Evolutionary conservation across 2,888 invertebrate genomes (phyloP), one percentile per base, ranked within the genome.

Genomic region (Sabellastarte sp.): DNA sequence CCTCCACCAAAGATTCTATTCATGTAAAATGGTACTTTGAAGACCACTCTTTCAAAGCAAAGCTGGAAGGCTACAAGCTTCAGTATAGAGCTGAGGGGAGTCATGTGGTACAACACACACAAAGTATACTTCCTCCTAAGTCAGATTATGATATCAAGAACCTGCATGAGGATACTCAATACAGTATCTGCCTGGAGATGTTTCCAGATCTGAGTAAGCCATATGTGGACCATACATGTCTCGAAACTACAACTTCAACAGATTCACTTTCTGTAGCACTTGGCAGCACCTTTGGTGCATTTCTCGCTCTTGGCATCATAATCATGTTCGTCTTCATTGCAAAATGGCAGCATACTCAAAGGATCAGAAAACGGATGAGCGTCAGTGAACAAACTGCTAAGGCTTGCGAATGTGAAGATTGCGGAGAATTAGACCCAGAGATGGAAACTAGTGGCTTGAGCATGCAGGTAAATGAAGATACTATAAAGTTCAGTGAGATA

Each of bases 241-340:
- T 71, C 28, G 53, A 63, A 31, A 69, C 66, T 2, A 62, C 68
- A 20, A 72, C 72, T 32, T 58, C 66, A 31, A 65, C 63, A 51
- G 69, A 71, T 61, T 72, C 72, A 15, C 61, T 72, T 50, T 59
- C 65, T n/a, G 71, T 72, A 41, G 72, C 72, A 20, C 63, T 72
- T 3, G 72, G 72, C 50, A 71, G 70, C 61, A 69, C 70, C 31
- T 71, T 72, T 32, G 72, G 72, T n/a, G 72, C 72, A 2, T 72
- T 72, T 61, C 63, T 72, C 58, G 69, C 67, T 15, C 61, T 72
- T n/a, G 72, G 69, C 31, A 66, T 72, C 61, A 71, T 72, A 29
- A 71, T 72, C 3, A 55, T 71, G n/a, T 69, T 72, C 55, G 72
- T 72, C 30, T 71, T 72, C 59, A 31, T 72, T 33, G 72, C 72